Evolutionary conservation across 1,140 invertebrate species (phyloP), one percentile per base, ranked within the genome.

Genomic region (Sitodiplosis mosellana): DNA sequence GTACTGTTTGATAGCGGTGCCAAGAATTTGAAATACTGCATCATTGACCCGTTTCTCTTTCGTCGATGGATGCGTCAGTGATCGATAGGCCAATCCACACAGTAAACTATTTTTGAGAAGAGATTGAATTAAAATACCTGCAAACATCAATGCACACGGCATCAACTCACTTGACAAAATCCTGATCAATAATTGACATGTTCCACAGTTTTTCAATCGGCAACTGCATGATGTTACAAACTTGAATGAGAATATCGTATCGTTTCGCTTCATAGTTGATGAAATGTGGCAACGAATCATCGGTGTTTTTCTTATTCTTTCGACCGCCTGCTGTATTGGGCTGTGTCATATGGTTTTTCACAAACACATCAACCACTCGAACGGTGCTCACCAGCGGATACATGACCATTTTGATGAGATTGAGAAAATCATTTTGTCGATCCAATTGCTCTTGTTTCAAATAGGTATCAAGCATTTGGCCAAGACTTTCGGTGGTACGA

Each of bases 111-210:
- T n/a, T n/a, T n/a, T n/a, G n/a, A 20, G 1, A 38, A 38, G 3
- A 36, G 6, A 8, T 2, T 27, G 2, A n/a, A 14, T 11, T 22
- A 15, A n/a, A n/a, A n/a, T 44, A 44, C n/a, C n/a, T n/a, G 21
- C 14, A 21, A 7, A 7, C 42, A 5, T 21, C n/a, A n/a, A n/a
- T n/a, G n/a, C n/a, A n/a, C n/a, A n/a, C n/a, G n/a, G n/a, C n/a
- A n/a, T n/a, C n/a, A n/a, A 27, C 27, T 72, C 67, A 85, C 81
- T 74, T 76, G n/a, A 89, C 73, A 73, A 89, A 88, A 53, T 80
- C 76, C 55, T 87, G 79, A 57, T 91, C 87, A 41, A 79, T 76
- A 17, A 89, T 69, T 5, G 84, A 83, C 41, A 85, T 84, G 55
- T 76, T 73, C 83, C 84, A 91, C 0, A 91, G 68, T 48, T 76